phyloP scores from a whole-genome alignment of 2,797 vertebrate species.

The Protonibea diacanthus region DNA sequence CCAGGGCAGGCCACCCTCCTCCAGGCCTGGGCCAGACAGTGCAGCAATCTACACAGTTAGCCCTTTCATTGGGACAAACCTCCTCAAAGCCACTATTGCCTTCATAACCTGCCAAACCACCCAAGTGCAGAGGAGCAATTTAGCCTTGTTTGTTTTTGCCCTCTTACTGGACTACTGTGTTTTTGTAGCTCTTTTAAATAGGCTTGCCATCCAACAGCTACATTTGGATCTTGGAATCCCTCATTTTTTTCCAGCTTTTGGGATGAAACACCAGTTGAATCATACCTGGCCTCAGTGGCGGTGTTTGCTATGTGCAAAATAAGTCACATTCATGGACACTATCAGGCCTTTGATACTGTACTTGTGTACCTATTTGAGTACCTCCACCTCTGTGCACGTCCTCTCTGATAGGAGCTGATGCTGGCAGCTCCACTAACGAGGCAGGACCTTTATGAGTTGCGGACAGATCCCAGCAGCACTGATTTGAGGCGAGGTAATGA shows the following conservation, averaged over 20 bases:
- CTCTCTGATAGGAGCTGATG: slow-evolving; percentile 69
- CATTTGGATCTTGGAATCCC: slow-evolving; percentile 73
- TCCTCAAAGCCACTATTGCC: slow-evolving; percentile 82
- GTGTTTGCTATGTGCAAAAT: slow-evolving; percentile 30
- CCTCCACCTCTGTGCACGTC: slow-evolving; percentile 63
- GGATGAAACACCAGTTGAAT: slow-evolving; percentile 61
- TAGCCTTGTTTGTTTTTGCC: slow-evolving; percentile 84
- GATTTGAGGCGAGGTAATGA: slow-evolving; percentile 88
- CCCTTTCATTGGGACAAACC: slow-evolving; percentile 86
- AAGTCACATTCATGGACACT: slow-evolving; percentile 34
- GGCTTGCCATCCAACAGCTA: slow-evolving; percentile 75
- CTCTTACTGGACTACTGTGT: slow-evolving; percentile 80
- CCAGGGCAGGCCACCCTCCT: slow-evolving; percentile 68
- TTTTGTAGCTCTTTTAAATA: slow-evolving; percentile 80
- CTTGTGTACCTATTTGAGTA: slow-evolving; percentile 62
- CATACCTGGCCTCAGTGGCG: slow-evolving; percentile 57
- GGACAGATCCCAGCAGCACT: slow-evolving; percentile 86
- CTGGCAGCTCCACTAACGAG: slow-evolving; percentile 79
- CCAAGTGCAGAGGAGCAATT: slow-evolving; percentile 84
- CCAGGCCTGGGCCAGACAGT: slow-evolving; percentile 67
- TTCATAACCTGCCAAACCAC: slow-evolving; percentile 87
- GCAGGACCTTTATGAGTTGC: slow-evolving; percentile 83
- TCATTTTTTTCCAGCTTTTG: slow-evolving; percentile 57
- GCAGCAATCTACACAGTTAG: slow-evolving; percentile 81
- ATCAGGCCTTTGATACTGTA: slow-evolving; percentile 24